Evolutionary conservation across 2,888 invertebrate genomes (phyloP).

Genomic region (Spilarctia lutea): DNA sequence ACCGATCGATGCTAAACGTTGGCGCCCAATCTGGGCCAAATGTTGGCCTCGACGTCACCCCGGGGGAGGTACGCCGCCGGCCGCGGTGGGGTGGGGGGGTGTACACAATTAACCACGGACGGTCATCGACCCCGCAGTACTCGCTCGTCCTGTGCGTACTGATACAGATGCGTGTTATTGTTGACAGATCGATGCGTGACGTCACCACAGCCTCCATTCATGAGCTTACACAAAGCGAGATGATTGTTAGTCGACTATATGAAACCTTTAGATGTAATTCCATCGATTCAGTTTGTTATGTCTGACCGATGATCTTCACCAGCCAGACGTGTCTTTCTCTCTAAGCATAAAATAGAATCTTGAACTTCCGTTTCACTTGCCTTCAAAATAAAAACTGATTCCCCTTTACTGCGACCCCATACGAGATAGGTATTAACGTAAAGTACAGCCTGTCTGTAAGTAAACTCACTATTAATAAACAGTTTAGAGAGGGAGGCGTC

Average conservation of each 20-base stretch:
- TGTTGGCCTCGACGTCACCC: slow-evolving; percentile 28
- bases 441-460: background rate
- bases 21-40: slow-evolving; percentile 51
- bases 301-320: background rate
- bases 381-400: background rate
- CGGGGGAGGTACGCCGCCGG: slow-evolving; percentile 26
- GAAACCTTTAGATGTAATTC: background rate
- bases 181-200: slow-evolving; percentile 54
- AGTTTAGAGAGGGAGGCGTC: background rate
- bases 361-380: background rate
- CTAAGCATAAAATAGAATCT: background rate
- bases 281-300: background rate
- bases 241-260: slow-evolving; percentile 2
- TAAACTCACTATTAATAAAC: background rate
- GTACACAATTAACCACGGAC: slow-evolving; percentile 78
- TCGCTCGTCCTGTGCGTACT: slow-evolving; percentile 51
- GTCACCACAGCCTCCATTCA: slow-evolving; percentile 48
- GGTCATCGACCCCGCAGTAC: slow-evolving; percentile 74
- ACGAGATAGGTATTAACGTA: background rate
- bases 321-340: background rate
- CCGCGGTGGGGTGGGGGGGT: slow-evolving; percentile 45
- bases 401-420: background rate
- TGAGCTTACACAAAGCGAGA: slow-evolving; percentile 21
- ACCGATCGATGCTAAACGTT: slow-evolving; percentile 77
- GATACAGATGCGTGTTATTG: slow-evolving; percentile 58